Conservation (phyloP, 92 coral and sea anemone genomes). For the Isaurus tuberculatus region DNA sequence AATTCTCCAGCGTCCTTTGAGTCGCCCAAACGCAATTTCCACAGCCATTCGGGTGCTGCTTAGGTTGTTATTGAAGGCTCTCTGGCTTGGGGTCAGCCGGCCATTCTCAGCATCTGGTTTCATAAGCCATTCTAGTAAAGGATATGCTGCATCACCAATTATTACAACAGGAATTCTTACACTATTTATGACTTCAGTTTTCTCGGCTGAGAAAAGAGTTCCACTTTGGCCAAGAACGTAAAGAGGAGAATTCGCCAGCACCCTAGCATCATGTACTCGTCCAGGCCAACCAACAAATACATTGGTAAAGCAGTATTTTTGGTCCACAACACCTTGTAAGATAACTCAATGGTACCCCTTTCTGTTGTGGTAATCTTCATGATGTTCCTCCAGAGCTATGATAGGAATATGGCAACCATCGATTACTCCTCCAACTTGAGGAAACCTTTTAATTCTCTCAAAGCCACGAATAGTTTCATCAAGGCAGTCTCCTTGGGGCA, state of each 20-base stretch:
- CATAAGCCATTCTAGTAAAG: constrained; percentile 49
- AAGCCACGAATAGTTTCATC: neutral
- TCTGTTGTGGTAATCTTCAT: neutral
- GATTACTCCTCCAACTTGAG: neutral
- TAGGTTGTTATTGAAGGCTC: constrained; percentile 52
- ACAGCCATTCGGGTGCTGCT: constrained; percentile 57
- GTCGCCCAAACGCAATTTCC: constrained; percentile 51
- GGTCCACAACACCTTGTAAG: neutral
- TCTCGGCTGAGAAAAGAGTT: no score
- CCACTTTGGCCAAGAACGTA: neutral
- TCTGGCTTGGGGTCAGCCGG: constrained; percentile 42
- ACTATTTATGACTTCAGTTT: no score
- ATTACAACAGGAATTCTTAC: no score
- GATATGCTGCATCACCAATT: neutral
- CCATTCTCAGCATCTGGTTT: constrained; percentile 38
- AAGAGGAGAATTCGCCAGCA: neutral
- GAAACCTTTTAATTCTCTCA: neutral
- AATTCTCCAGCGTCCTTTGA: constrained; percentile 58
- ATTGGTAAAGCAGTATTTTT: neutral
- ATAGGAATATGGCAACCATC: constrained; percentile 19
- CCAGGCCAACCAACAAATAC: constrained; percentile 14
- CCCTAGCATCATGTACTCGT: neutral
- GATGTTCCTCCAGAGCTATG: neutral
- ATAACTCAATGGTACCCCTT: neutral
- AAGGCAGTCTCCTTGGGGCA: neutral